Evolutionary conservation across 1,140 invertebrate species (phyloP), one percentile per base, ranked within the genome.

Genomic region (Ladona fulva): DNA sequence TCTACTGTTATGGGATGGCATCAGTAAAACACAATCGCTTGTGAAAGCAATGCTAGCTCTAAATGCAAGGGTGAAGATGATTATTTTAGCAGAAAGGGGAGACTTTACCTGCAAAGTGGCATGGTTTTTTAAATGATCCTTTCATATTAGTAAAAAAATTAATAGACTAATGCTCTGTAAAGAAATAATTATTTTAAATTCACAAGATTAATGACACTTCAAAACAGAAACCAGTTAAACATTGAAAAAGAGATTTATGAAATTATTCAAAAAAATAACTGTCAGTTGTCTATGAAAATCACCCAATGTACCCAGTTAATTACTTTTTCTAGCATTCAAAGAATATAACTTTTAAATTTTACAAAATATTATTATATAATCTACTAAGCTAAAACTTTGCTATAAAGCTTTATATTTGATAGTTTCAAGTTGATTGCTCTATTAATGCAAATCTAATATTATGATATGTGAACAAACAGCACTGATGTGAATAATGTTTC

Each of bases 201-300:
- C n/a, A 66, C 14, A 66, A 3, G 1, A 66, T 22, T 66, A 66
- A 66, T 66, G n/a, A 66, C 52, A 66, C 3, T 66, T 3, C 3
- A 66, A 37, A 37, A 37, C 29, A 37, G 29, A 37, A 37, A 66
- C n/a, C n/a, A 66, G n/a, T 5, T 66, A 6, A 16, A 66, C n/a
- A 66, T 66, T 66, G n/a, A 12, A 66, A 66, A 10, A 52, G 19
- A 22, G 52, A 66, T 12, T 19, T 66, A 66, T 66, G 52, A 66
- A 66, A 66, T 66, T 66, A 66, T 66, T 66, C 52, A 66, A 66
- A 66, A 66, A 66, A 66, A 66, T 66, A 66, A 66, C 52, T 66
- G 52, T 66, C 52, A 66, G 52, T 19, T 66, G 52, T 66, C 52
- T 66, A 66, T 66, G 52, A 66, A 66, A 66, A 66, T 66, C 52